These are phyloP conservation scores for Amblyraja radiata DNA, from an alignment of 2,797 vertebrate genomes.

Conservation along the genomic window DNA sequence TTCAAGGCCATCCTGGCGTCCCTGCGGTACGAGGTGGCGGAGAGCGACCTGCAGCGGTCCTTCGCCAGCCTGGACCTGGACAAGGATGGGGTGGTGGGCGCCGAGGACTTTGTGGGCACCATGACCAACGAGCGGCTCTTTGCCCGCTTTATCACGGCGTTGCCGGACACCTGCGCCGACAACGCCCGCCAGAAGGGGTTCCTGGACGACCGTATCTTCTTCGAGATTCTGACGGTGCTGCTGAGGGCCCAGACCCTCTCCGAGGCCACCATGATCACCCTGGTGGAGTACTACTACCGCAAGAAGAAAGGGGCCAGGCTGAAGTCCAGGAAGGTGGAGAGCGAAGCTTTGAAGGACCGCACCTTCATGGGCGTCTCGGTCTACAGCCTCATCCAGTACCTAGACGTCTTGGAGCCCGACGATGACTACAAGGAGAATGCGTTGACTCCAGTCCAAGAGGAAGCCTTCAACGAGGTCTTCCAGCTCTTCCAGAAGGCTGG, in stretches of 20 bases:
- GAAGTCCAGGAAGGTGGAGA: not conserved
- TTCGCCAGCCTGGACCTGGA: not conserved
- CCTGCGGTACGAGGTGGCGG: not conserved
- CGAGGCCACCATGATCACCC: not conserved
- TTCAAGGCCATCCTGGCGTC: not conserved
- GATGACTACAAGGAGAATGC: not conserved
- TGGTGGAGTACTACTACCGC: not conserved
- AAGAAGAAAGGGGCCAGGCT: conserved; percentile 29
- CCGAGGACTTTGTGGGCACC: not conserved
- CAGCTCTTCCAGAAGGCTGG: not conserved
- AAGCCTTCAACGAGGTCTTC: not conserved
- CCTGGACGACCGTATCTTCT: not conserved
- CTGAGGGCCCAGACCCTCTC: not conserved
- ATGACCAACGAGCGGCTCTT: not conserved
- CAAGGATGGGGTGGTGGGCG: not conserved
- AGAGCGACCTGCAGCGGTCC: not conserved
- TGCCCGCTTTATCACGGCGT: not conserved
- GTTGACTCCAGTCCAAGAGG: not conserved
- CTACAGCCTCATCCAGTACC: not conserved
- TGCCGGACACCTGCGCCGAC: not conserved
- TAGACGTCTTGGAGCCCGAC: not conserved
- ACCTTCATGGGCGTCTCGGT: not conserved
- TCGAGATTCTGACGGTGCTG: not conserved
- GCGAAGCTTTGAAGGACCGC: not conserved
- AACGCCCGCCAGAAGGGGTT: not conserved